Conservation (phyloP, 2,888 invertebrate species). For the Automeris io region DNA sequence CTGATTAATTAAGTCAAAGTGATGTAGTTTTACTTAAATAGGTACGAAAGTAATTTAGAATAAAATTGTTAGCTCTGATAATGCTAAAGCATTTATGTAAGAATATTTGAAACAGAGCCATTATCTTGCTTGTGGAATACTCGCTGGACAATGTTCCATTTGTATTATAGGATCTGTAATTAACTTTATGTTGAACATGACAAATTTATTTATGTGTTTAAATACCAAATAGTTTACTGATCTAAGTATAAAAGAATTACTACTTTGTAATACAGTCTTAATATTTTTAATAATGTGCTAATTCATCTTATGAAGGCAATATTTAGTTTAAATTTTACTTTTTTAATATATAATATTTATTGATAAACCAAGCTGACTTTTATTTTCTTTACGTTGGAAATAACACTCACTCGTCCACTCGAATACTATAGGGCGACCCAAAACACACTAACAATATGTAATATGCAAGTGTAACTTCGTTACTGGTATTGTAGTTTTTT, state of each 20-base stretch:
- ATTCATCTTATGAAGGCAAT: slow-evolving; percentile 65
- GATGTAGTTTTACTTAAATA: not conserved
- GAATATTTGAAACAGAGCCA: not conserved
- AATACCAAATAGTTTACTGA: slow-evolving; percentile 52
- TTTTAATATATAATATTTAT: slow-evolving; percentile 47
- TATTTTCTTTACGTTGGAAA: slow-evolving; percentile 10
- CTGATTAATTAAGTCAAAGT: slow-evolving; percentile 1
- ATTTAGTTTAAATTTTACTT: slow-evolving; percentile 59
- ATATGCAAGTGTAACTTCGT: too few species aligned
- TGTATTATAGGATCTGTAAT: slow-evolving; percentile 29
- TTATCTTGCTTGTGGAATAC: not conserved
- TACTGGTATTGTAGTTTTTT: too few species aligned
- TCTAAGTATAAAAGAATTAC: slow-evolving; percentile 23
- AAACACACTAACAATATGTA: too few species aligned
- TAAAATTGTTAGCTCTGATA: not conserved
- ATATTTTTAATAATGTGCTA: slow-evolving; percentile 20
- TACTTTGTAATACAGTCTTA: slow-evolving; percentile 10
- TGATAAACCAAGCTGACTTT: slow-evolving; percentile 19
- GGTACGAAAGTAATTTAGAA: not conserved
- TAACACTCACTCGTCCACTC: too few species aligned
- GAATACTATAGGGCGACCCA: too few species aligned
- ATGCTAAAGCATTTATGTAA: not conserved
- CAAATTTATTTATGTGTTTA: slow-evolving; percentile 39
- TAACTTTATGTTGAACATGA: slow-evolving; percentile 49
- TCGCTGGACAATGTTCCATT: not conserved